Evolutionary conservation across 2,888 invertebrate species (phyloP).

Genomic region (Zygaena filipendulae): DNA sequence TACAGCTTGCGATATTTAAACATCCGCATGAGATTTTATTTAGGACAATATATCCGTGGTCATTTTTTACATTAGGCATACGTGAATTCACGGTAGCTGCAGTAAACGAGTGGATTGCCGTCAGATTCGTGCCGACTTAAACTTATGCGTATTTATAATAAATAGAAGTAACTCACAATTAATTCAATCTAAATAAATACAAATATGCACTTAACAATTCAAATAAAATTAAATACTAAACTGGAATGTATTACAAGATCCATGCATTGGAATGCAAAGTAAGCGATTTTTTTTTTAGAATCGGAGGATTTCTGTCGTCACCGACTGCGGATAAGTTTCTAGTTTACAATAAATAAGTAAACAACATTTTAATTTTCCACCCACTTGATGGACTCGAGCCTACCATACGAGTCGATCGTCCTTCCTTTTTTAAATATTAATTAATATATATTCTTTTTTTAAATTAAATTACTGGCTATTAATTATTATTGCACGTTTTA

Average conservation of each 20-base stretch:
- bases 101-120: no score
- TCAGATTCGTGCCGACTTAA: no score
- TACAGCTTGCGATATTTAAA: no score
- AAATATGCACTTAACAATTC: no score
- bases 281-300: slow-evolving; percentile 33
- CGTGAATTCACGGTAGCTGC: no score
- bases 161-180: slow-evolving; percentile 55
- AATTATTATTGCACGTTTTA: slow-evolving; percentile 70
- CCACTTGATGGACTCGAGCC: slow-evolving; percentile 18
- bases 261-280: slow-evolving; percentile 38
- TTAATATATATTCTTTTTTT: slow-evolving; percentile 58
- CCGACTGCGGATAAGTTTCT: slow-evolving; percentile 34
- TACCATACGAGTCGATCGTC: slow-evolving; percentile 52
- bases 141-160: no score
- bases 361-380: slow-evolving; percentile 22
- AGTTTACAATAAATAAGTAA: slow-evolving; percentile 63
- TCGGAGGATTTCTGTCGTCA: no score
- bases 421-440: no score
- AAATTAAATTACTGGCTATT: slow-evolving; percentile 63
- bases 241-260: slow-evolving; percentile 47
- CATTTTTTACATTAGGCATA: no score
- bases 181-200: slow-evolving; percentile 52
- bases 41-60: no score
- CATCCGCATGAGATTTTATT: no score
- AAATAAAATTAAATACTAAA: slow-evolving; percentile 49